Conservation (phyloP, 2,888 invertebrate genomes). For the Achlya flavicornis region DNA sequence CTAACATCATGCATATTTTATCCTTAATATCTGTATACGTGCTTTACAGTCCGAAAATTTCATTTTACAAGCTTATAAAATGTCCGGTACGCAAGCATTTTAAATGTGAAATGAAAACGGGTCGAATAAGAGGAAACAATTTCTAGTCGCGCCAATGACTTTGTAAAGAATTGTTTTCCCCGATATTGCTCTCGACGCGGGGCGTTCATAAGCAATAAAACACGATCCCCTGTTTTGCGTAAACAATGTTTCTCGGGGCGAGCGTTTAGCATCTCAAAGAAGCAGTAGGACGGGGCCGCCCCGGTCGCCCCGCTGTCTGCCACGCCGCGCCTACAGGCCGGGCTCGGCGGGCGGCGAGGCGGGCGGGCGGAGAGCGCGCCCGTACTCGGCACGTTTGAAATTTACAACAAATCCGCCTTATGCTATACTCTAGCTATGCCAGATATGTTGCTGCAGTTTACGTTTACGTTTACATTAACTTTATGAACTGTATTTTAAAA, state of each 20-base stretch:
- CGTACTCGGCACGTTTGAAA: slow-evolving; percentile 22
- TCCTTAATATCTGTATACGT: slow-evolving; percentile 16
- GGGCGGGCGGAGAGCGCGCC: not conserved
- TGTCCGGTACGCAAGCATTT: slow-evolving; percentile 20
- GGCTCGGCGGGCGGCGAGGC: not conserved
- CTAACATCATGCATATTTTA: not conserved
- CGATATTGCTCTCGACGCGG: slow-evolving; percentile 50
- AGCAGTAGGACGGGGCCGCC: slow-evolving; percentile 31
- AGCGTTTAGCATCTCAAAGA: slow-evolving; percentile 67
- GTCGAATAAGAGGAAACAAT: slow-evolving; percentile 35
- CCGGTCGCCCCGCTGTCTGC: slow-evolving; percentile 25
- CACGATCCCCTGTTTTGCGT: slow-evolving; percentile 46
- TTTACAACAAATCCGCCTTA: slow-evolving; percentile 16
- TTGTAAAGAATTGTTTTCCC: slow-evolving; percentile 50
- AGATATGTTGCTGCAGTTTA: not conserved
- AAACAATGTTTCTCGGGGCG: slow-evolving; percentile 59
- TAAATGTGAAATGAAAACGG: slow-evolving; percentile 24
- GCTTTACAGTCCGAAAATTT: slow-evolving; percentile 23
- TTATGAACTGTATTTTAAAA: not conserved
- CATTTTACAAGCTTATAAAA: slow-evolving; percentile 17
- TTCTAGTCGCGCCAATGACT: slow-evolving; percentile 36
- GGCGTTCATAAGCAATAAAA: slow-evolving; percentile 63
- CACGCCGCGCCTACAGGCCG: slow-evolving; percentile 28
- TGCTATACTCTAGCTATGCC: slow-evolving; percentile 2
- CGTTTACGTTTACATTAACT: not conserved